phyloP scores from a whole-genome alignment of 1,140 invertebrate genomes.

The Cherax quadricarinatus region DNA sequence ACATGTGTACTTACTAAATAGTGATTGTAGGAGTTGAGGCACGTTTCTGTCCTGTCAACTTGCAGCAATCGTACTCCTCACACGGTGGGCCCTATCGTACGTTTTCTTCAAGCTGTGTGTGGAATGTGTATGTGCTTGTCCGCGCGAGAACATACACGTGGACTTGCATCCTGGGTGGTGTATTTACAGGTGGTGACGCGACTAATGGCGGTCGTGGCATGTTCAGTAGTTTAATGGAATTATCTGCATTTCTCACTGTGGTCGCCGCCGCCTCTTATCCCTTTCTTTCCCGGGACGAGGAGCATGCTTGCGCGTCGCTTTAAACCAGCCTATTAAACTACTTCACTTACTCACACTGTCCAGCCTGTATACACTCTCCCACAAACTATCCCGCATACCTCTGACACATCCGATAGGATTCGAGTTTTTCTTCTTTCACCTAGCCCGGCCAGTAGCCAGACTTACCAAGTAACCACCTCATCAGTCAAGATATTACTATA shows the following conservation, averaged over 20 bases:
- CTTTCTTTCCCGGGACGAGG: neutral
- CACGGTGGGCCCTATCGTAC: too few species aligned
- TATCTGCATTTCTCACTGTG: neutral
- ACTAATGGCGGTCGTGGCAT: constrained; percentile 6
- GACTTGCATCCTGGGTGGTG: neutral
- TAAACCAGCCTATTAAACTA: neutral
- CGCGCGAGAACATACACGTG: constrained; percentile 7
- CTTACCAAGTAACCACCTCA: too few species aligned
- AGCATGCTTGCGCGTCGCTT: neutral
- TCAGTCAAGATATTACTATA: too few species aligned
- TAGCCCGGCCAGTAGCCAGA: too few species aligned
- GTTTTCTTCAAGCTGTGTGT: neutral
- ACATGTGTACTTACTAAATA: too few species aligned
- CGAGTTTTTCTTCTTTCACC: too few species aligned
- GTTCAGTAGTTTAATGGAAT: neutral
- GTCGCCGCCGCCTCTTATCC: neutral
- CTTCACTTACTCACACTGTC: neutral
- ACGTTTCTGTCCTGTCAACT: too few species aligned
- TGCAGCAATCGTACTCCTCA: too few species aligned
- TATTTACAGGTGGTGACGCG: constrained; percentile 16
- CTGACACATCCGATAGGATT: neutral
- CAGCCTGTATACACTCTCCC: neutral
- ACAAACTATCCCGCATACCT: neutral
- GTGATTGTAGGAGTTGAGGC: too few species aligned
- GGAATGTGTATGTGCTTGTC: constrained; percentile 25